A percentile compares a stretch with the other conserved stretches of the same genome.
phyloP scores from a whole-genome alignment of 2,113 vertebrate species.

The Menidia beryllina region DNA sequence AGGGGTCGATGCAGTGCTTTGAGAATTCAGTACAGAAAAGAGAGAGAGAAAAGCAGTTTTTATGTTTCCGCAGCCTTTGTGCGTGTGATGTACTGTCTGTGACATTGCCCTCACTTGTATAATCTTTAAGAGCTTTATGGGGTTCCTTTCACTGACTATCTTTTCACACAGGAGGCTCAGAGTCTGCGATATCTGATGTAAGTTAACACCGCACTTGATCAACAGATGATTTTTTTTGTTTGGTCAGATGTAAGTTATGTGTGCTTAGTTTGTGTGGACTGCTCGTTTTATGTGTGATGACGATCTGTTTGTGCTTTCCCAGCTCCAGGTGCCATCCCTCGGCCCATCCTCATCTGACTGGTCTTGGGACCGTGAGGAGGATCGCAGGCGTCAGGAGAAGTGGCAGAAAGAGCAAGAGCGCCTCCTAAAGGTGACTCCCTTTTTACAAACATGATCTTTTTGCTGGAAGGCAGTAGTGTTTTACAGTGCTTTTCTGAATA shows the following conservation, averaged over 20 bases:
- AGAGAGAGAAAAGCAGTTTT: too few species aligned
- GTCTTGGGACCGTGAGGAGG: slow-evolving; percentile 92
- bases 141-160: slow-evolving; percentile 29
- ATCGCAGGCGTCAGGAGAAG: slow-evolving; percentile 89
- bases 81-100: neutral
- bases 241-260: slow-evolving; percentile 9
- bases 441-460: neutral
- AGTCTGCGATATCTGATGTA: slow-evolving; percentile 92
- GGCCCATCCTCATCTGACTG: slow-evolving; percentile 86
- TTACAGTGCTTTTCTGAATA: slow-evolving; percentile 11
- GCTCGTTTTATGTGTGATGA: slow-evolving; percentile 2
- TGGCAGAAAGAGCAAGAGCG: slow-evolving; percentile 98
- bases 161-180: slow-evolving; percentile 86
- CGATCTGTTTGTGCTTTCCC: slow-evolving; percentile 39
- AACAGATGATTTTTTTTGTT: slow-evolving; percentile 13
- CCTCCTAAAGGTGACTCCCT: slow-evolving; percentile 87
- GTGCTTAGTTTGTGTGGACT: neutral
- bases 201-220: slow-evolving; percentile 77
- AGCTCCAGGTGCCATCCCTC: slow-evolving; percentile 93
- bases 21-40: neutral
- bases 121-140: neutral
- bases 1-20: neutral
- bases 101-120: neutral
- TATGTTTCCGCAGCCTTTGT: slow-evolving; percentile 35
- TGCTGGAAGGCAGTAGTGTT: neutral